These are phyloP conservation scores for Acropternis orthonyx DNA, from an alignment of 2,797 vertebrate genomes.

Conservation along the genomic window DNA sequence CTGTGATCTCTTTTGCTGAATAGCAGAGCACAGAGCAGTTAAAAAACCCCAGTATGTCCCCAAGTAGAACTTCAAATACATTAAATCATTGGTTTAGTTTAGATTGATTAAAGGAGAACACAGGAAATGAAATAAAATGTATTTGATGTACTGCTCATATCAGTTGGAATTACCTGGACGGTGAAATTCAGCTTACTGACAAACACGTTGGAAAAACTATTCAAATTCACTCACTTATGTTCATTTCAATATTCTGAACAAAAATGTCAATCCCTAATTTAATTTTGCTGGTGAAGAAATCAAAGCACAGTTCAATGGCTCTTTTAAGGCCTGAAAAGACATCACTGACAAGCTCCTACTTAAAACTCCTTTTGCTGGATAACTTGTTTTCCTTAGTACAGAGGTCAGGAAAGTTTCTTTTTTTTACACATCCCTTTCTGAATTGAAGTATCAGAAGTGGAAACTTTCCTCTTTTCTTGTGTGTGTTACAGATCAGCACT, in stretches of 20 bases:
- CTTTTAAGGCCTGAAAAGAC: background rate
- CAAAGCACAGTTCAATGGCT: background rate
- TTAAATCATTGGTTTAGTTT: background rate
- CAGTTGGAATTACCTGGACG: background rate
- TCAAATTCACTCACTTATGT: background rate
- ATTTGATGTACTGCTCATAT: background rate
- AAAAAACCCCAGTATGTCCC: background rate
- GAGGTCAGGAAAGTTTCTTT: background rate
- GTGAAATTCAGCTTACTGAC: background rate
- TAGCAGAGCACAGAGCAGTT: background rate
- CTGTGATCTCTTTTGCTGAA: background rate
- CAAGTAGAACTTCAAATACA: background rate
- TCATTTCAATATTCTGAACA: background rate
- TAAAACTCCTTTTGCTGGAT: background rate
- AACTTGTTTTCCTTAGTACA: background rate
- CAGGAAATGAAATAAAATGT: background rate
- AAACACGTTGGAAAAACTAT: background rate
- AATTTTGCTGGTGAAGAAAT: slow-evolving; percentile 3
- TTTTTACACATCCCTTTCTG: background rate
- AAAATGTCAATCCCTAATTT: background rate
- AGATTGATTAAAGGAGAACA: background rate
- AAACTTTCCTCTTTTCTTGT: background rate
- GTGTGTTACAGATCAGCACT: background rate
- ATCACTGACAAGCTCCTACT: background rate
- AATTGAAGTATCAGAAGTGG: background rate